These are phyloP conservation scores for Oikopleura dioica DNA, from an alignment of 23 tunicate species.

Conservation along the genomic window DNA sequence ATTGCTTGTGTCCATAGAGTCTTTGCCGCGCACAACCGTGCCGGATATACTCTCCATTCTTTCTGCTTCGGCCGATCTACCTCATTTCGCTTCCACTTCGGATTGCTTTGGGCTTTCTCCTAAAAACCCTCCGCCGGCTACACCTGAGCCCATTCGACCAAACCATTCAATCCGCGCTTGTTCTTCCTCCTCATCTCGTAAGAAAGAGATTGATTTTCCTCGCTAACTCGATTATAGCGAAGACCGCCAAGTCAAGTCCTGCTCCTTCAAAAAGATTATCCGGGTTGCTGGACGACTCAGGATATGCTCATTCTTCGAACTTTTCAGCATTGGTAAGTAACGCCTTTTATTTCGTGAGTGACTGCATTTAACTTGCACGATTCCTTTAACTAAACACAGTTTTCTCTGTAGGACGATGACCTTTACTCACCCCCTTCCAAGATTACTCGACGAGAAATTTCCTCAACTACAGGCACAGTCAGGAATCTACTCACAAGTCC, in stretches of 20 bases:
- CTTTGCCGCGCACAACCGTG: neutral
- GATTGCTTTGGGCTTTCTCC: no score
- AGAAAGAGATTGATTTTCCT: no score
- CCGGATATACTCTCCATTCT: neutral
- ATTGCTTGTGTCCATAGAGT: neutral
- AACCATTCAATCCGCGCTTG: neutral
- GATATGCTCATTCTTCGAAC: neutral
- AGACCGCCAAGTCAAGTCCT: no score
- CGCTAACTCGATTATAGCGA: no score
- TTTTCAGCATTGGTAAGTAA: neutral
- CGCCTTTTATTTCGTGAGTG: neutral
- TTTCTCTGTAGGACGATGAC: neutral
- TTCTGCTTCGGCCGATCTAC: neutral
- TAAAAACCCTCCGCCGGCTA: neutral
- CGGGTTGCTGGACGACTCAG: no score
- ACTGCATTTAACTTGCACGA: neutral
- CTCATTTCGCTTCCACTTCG: no score
- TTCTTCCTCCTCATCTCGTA: no score
- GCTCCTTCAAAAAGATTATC: no score
- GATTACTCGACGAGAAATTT: neutral
- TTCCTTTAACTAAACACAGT: neutral
- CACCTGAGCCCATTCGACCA: neutral
- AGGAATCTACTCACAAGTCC: constrained; percentile 12
- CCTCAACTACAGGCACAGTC: neutral
- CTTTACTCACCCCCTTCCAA: neutral